Conservation (phyloP, 2,113 vertebrate species). For the Zingel zingel region DNA sequence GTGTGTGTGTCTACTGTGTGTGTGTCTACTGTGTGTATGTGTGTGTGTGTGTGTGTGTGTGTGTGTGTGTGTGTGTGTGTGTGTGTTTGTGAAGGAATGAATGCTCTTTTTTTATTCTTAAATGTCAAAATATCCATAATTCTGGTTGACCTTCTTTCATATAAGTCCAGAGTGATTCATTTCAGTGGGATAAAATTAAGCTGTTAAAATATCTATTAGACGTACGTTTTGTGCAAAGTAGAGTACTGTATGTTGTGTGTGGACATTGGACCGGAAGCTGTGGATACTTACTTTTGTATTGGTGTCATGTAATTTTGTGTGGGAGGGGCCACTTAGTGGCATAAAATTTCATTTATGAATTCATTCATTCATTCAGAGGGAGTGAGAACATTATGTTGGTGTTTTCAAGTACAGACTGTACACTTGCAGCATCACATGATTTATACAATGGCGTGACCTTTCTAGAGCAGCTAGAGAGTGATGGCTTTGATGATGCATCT, state of each 20-base stretch:
- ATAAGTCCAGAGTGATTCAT: constrained; percentile 35
- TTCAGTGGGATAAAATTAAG: constrained; percentile 24
- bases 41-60: constrained; percentile 1
- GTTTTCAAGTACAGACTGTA: background rate
- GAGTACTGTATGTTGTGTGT: no score
- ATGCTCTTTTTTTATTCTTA: constrained; percentile 5
- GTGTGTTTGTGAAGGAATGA: constrained; percentile 4
- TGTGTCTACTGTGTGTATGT: no score
- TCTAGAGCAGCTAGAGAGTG: background rate
- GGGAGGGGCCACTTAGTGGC: no score
- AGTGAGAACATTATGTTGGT: constrained; percentile 25
- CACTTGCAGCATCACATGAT: constrained; percentile 8
- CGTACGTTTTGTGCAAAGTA: no score
- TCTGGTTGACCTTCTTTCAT: constrained; percentile 30
- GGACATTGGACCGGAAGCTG: no score
- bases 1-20: background rate
- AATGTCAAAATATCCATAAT: constrained; percentile 48
- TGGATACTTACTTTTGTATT: no score
- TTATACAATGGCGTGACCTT: constrained; percentile 32
- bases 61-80: background rate
- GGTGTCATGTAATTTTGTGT: no score
- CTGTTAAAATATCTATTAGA: constrained; percentile 51
- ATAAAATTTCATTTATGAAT: no score
- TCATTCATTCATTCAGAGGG: background rate
- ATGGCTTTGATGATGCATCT: background rate